phyloP scores from a whole-genome alignment of 1,140 invertebrate genomes.

The Scaptodrosophila lebanonensis region DNA sequence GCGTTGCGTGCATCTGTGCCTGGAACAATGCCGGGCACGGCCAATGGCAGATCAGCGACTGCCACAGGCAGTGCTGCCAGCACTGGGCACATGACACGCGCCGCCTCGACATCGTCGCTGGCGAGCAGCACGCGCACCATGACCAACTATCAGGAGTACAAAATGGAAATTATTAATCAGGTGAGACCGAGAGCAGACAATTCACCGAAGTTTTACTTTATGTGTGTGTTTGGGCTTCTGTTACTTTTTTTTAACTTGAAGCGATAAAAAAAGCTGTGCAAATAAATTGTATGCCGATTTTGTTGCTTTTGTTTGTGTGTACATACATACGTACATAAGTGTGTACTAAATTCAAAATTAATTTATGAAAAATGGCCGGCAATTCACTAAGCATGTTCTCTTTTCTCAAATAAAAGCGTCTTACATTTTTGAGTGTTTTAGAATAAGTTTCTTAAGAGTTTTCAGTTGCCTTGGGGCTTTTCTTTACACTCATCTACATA shows the following conservation, averaged over 20 bases:
- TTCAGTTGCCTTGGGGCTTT: too few species aligned
- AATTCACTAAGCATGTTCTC: too few species aligned
- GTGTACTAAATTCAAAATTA: conserved; percentile 20
- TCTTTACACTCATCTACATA: too few species aligned
- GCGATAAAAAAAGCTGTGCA: conserved; percentile 46
- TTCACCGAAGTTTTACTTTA: neutral
- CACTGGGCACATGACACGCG: conserved; percentile 48
- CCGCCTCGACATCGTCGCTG: conserved; percentile 66
- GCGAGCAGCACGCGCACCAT: conserved; percentile 67
- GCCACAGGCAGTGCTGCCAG: conserved; percentile 21
- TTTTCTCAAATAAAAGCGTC: too few species aligned
- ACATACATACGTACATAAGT: too few species aligned
- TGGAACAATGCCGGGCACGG: neutral
- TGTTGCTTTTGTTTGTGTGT: too few species aligned
- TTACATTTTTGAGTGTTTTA: too few species aligned
- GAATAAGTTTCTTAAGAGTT: too few species aligned
- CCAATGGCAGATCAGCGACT: conserved; percentile 42
- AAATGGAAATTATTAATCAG: conserved; percentile 74
- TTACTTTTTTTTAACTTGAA: neutral
- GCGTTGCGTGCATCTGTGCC: conserved; percentile 19
- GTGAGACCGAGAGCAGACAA: conserved; percentile 25
- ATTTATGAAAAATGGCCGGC: too few species aligned
- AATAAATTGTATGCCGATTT: conserved; percentile 40
- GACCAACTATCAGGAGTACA: conserved; percentile 74
- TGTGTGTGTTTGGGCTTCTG: too few species aligned